Conservation (phyloP, 1,140 invertebrate species). For the Sminthurinus signatus region DNA sequence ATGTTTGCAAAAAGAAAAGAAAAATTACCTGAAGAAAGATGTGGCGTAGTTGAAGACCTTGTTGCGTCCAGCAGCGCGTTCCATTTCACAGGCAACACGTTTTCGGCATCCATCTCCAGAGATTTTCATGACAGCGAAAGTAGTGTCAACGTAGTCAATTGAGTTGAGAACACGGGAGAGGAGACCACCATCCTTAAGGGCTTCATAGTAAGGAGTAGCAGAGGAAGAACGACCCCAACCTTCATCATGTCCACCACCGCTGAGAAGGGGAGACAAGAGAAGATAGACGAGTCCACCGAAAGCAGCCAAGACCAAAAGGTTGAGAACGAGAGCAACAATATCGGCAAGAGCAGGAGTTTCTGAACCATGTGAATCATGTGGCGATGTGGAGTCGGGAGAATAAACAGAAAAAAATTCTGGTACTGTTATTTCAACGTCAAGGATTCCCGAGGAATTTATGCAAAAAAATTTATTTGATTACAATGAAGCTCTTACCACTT, state of each 20-base stretch:
- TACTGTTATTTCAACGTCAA: slow-evolving; percentile 17
- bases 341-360: slow-evolving; percentile 41
- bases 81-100: slow-evolving; percentile 41
- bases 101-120: slow-evolving; percentile 40
- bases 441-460: background rate
- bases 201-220: slow-evolving; percentile 41
- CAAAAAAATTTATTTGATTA: background rate
- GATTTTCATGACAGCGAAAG: slow-evolving; percentile 41
- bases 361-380: background rate
- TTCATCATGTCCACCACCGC: slow-evolving; percentile 33
- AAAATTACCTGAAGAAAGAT: slow-evolving; percentile 38
- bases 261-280: slow-evolving; percentile 38
- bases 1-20: background rate
- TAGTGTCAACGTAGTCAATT: slow-evolving; percentile 42
- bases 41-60: slow-evolving; percentile 41
- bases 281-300: slow-evolving; percentile 42
- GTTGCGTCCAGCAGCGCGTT: slow-evolving; percentile 39
- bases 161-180: slow-evolving; percentile 39
- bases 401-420: slow-evolving; percentile 20
- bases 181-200: slow-evolving; percentile 41
- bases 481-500: slow-evolving; percentile 9
- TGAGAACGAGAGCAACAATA: slow-evolving; percentile 40
- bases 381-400: slow-evolving; percentile 3
- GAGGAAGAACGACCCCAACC: slow-evolving; percentile 38
- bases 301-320: slow-evolving; percentile 40